These are phyloP conservation scores for Sibirionetta formosa DNA, from an alignment of 2,797 vertebrate species.

Conservation along the genomic window DNA sequence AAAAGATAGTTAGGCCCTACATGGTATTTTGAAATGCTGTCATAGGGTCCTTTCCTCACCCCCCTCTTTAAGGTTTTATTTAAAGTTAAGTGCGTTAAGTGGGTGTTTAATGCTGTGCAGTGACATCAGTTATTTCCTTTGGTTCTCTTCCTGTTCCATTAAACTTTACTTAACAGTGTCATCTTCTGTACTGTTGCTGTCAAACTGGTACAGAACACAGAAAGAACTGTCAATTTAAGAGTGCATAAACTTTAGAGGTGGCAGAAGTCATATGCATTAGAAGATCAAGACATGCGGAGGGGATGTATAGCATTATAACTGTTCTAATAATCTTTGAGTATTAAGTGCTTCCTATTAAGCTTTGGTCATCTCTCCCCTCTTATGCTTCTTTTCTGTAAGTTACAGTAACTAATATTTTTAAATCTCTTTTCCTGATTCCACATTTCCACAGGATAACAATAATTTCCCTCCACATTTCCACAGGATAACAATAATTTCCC, in stretches of 20 bases:
- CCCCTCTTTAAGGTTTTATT: background rate
- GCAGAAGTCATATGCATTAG: background rate
- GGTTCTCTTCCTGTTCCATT: background rate
- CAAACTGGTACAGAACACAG: constrained; percentile 1
- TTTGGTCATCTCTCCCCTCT: background rate
- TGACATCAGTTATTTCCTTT: background rate
- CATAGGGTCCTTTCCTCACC: background rate
- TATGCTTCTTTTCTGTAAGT: background rate
- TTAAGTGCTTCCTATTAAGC: background rate
- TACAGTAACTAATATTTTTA: background rate
- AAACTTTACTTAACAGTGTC: background rate
- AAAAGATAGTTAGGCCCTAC: background rate
- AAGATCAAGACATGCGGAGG: background rate
- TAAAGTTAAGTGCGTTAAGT: background rate
- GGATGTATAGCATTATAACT: background rate
- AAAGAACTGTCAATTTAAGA: background rate
- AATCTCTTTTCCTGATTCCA: background rate
- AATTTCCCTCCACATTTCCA: background rate
- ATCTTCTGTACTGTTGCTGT: background rate
- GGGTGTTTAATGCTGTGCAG: background rate
- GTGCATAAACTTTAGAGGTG: background rate
- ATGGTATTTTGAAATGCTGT: background rate
- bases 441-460: background rate
- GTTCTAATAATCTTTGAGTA: background rate
- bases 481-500: background rate